Evolutionary conservation across 2,888 invertebrate genomes (phyloP).

Genomic region (Stratiomys singularior): DNA sequence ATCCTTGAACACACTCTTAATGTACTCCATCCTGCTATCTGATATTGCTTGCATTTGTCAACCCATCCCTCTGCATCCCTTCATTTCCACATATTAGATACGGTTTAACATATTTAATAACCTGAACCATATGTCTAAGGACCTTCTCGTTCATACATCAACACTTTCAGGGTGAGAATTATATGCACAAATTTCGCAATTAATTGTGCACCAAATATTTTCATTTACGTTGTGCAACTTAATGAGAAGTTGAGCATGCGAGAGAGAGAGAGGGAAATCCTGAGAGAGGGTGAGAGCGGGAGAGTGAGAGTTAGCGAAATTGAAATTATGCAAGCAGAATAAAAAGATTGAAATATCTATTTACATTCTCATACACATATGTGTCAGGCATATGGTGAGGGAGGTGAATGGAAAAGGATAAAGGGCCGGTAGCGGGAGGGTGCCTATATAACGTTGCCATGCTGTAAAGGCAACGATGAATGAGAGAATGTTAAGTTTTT

Average conservation of each 20-base stretch:
- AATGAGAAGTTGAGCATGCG: slow-evolving; percentile 1
- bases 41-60: too few relatives aligned
- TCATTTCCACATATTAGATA: not conserved
- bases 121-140: not conserved
- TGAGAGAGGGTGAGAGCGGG: not conserved
- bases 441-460: not conserved
- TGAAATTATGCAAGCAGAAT: not conserved
- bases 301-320: not conserved
- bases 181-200: slow-evolving; percentile 48
- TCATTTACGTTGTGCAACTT: slow-evolving; percentile 39
- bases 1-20: not conserved
- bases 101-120: slow-evolving; percentile 8
- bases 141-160: not conserved
- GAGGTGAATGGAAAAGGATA: not conserved
- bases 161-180: slow-evolving; percentile 2
- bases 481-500: not conserved
- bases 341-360: slow-evolving; percentile 5
- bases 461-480: too few relatives aligned
- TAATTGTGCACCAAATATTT: slow-evolving; percentile 51
- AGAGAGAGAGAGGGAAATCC: too few relatives aligned
- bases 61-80: too few relatives aligned
- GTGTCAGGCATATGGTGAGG: not conserved
- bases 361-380: not conserved
- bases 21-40: not conserved
- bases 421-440: not conserved